These are phyloP conservation scores for Hyalella azteca DNA, from an alignment of 2,888 invertebrate species.

Conservation along the genomic window DNA sequence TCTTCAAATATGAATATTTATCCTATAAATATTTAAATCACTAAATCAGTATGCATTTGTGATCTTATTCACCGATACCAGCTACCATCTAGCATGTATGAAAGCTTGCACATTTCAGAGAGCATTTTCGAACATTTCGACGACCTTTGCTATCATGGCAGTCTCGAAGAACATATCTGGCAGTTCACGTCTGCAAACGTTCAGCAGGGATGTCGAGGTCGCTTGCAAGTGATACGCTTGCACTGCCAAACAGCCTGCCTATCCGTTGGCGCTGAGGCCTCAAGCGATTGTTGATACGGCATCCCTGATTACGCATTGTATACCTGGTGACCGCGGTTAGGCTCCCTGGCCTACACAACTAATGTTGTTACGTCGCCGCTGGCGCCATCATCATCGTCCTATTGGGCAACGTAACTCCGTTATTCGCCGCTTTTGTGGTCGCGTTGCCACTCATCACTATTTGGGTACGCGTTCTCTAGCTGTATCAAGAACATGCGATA, in stretches of 20 bases:
- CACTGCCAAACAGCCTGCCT: not conserved
- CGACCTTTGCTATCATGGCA: too few species aligned
- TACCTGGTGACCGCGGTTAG: not conserved
- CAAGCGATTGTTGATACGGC: constrained; percentile 5
- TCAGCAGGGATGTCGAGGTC: not conserved
- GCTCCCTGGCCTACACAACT: not conserved
- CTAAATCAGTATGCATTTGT: too few species aligned
- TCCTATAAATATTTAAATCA: too few species aligned
- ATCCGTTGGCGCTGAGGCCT: not conserved
- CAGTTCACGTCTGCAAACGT: not conserved
- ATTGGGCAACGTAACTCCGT: constrained; percentile 8
- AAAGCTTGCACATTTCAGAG: too few species aligned
- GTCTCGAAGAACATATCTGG: too few species aligned
- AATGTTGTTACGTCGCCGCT: constrained; percentile 7
- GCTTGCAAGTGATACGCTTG: not conserved
- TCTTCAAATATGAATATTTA: too few species aligned
- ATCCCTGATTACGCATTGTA: constrained; percentile 22
- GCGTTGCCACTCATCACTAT: too few species aligned
- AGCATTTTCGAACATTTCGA: too few species aligned
- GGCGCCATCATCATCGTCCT: not conserved
- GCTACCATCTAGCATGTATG: too few species aligned
- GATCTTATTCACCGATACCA: too few species aligned
- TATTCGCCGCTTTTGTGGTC: not conserved
- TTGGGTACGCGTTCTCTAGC: too few species aligned
- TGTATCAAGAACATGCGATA: too few species aligned